Evolutionary conservation across 2,797 vertebrate species (phyloP), one percentile per base, ranked within the genome.

Genomic region (Cyprinodon diabolis): DNA sequence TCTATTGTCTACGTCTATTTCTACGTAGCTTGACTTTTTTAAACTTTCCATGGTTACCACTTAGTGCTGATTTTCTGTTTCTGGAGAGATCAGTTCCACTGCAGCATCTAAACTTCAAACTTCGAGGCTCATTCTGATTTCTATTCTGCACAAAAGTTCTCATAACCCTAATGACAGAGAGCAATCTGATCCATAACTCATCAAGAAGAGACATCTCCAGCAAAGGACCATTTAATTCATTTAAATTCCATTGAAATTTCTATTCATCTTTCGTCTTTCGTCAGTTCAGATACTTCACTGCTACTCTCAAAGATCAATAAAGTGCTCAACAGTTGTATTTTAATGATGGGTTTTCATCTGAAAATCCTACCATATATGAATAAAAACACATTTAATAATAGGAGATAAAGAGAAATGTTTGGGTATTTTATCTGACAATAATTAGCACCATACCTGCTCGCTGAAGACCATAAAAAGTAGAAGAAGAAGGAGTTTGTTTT

Each of bases 371-470:
- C 60, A 43, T 63, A 21, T n/a, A 19, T 40, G 43, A 63, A 63
- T 4, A 62, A 37, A 30, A 60, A 37, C 57, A 60, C 15, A 45
- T 9, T 62, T 40, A 40, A 19, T 19, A 1, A 19, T 37, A 62
- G 19, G 19, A 43, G 37, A 19, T 17, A 21, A 43, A 62, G 8
- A 43, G 1, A 2, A 37, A 21, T 19, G 21, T 9, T 21, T 43
- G 11, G 7, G 10, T 65, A 11, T 45, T 65, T 65, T 45, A 14
- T n/a, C 2, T 65, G 21, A 43, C 10, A 25, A 19, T 19, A 11
- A 2, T 17, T 48, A 13, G 5, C 40, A 51, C 51, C 11, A n/a
- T 91, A 95, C 95, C 94, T 92, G 91, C 3, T 80, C 66, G 69
- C 35, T 71, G 85, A 71, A 54, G 66, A 81, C 37, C 1, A 69